phyloP scores from a whole-genome alignment of 2,113 vertebrate species.

The Ameiurus melas region DNA sequence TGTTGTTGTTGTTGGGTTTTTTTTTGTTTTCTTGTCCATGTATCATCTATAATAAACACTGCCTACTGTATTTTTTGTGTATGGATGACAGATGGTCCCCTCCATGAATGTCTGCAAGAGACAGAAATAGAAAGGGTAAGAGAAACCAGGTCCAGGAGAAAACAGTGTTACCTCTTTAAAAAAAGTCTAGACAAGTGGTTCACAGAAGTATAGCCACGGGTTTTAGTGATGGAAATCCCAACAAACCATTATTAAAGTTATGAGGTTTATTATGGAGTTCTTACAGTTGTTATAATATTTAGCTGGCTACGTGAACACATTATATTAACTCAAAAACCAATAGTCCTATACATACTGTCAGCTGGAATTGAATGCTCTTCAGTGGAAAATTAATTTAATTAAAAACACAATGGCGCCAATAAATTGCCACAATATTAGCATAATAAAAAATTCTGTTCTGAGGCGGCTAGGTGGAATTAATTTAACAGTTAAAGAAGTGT shows the following conservation, averaged over 20 bases:
- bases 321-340: neutral
- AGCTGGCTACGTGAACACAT: neutral
- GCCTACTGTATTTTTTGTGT: constrained; percentile 6
- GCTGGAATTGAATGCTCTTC: neutral
- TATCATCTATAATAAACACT: constrained; percentile 12
- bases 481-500: neutral
- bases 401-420: neutral
- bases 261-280: neutral
- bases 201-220: neutral
- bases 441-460: neutral
- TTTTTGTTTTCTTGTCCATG: neutral
- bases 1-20: too few relatives aligned
- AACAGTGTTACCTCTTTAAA: neutral
- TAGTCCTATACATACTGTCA: neutral
- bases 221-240: neutral
- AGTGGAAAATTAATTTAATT: neutral
- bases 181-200: neutral
- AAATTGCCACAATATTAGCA: neutral
- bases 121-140: neutral
- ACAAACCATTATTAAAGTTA: neutral
- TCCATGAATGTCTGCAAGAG: neutral
- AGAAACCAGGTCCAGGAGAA: neutral
- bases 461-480: neutral
- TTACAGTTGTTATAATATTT: neutral
- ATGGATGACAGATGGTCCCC: constrained; percentile 27